A percentile compares a stretch with the other conserved stretches of the same genome.
These are phyloP conservation scores for Pituophis catenifer DNA, from an alignment of 2,113 vertebrate species.

Conservation along the genomic window DNA sequence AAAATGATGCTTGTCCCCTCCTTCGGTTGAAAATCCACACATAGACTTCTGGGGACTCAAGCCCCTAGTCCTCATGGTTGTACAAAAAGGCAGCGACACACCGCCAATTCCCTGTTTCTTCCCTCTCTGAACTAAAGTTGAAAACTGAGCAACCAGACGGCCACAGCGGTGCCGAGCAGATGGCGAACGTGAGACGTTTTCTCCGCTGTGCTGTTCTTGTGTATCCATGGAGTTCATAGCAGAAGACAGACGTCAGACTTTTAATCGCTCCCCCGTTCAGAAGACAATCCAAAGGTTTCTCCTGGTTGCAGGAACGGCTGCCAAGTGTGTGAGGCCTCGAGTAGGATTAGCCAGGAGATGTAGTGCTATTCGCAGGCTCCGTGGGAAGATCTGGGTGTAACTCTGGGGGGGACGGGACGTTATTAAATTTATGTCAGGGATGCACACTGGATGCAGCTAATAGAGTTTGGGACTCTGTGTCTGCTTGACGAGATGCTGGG, in stretches of 20 bases:
- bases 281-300: background rate
- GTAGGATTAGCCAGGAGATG: background rate
- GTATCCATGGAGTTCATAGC: background rate
- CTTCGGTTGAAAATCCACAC: background rate
- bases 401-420: background rate
- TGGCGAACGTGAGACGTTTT: background rate
- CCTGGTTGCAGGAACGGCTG: background rate
- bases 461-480: background rate
- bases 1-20: background rate
- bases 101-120: background rate
- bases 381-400: background rate
- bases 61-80: background rate
- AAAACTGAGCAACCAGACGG: background rate
- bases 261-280: background rate
- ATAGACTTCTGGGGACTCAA: background rate
- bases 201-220: background rate
- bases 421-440: background rate
- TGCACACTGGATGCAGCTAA: background rate
- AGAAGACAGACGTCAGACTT: background rate
- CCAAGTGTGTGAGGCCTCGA: background rate
- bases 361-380: background rate
- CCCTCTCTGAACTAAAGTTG: background rate
- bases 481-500: background rate
- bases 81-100: background rate
- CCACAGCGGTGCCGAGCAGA: background rate